phyloP scores from a whole-genome alignment of 2,113 vertebrate genomes.

The Ciconia maguari region DNA sequence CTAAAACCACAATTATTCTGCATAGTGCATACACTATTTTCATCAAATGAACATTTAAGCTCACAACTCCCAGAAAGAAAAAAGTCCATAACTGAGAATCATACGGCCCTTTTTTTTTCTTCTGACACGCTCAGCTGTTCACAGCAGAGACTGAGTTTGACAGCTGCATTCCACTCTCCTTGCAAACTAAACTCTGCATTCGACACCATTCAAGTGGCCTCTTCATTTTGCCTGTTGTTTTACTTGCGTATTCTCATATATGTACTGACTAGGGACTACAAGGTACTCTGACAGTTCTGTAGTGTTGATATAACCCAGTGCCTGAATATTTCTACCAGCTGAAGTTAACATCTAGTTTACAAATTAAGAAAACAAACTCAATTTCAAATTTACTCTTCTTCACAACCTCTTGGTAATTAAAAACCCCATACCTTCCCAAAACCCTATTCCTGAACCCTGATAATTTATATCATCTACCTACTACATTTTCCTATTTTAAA shows the following conservation, averaged over 20 bases:
- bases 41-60: neutral
- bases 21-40: neutral
- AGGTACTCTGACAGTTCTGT: neutral
- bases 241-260: neutral
- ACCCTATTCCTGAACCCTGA: neutral
- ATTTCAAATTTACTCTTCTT: neutral
- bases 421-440: neutral
- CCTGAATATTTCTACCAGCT: neutral
- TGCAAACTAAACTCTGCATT: neutral
- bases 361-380: neutral
- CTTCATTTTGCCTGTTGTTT: neutral
- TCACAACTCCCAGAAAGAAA: neutral
- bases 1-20: neutral
- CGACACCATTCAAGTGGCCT: neutral
- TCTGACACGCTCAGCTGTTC: slow-evolving; percentile 47
- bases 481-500: neutral
- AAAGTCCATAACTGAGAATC: neutral
- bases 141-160: slow-evolving; percentile 34
- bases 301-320: neutral
- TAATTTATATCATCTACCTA: neutral
- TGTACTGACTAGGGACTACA: neutral
- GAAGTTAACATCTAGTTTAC: neutral
- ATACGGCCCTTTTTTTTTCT: neutral
- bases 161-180: slow-evolving; percentile 54
- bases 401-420: neutral